Conservation (phyloP, 2,888 invertebrate species). For the Emmelina monodactyla region DNA sequence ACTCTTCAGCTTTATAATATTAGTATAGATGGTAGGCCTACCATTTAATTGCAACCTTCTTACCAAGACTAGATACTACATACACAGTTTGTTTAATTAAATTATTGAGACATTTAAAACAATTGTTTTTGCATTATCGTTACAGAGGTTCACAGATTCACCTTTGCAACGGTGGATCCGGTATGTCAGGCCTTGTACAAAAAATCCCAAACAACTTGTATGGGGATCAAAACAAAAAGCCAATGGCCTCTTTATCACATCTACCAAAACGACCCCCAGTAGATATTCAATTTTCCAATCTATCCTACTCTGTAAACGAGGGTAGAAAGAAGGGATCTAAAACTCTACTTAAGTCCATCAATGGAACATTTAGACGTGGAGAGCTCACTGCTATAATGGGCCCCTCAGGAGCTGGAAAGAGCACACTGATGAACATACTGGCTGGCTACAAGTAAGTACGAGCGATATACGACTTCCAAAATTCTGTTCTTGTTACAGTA, state of each 20-base stretch:
- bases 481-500: too few relatives aligned
- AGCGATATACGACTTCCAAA: too few relatives aligned
- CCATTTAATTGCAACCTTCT: too few relatives aligned
- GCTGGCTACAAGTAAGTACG: conserved; percentile 89
- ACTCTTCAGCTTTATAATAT: too few relatives aligned
- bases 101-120: too few relatives aligned
- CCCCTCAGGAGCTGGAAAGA: conserved; percentile 82
- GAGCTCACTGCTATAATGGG: conserved; percentile 96
- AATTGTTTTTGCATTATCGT: too few relatives aligned
- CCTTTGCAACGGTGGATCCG: conserved; percentile 76
- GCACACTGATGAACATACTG: conserved; percentile 87
- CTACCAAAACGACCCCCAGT: conserved; percentile 87
- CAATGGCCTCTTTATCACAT: conserved; percentile 79
- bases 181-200: conserved; percentile 63
- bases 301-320: conserved; percentile 89
- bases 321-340: conserved; percentile 83
- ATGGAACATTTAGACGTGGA: conserved; percentile 89
- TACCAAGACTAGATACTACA: too few relatives aligned
- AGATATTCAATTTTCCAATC: conserved; percentile 87
- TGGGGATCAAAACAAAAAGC: conserved; percentile 72
- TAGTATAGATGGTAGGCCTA: too few relatives aligned
- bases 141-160: conserved; percentile 77
- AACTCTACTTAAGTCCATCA: conserved; percentile 86
- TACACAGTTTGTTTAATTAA: too few relatives aligned
- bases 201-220: conserved; percentile 75